These are phyloP conservation scores for Pogoniulus pusillus DNA, from an alignment of 2,797 vertebrate species.

Conservation along the genomic window DNA sequence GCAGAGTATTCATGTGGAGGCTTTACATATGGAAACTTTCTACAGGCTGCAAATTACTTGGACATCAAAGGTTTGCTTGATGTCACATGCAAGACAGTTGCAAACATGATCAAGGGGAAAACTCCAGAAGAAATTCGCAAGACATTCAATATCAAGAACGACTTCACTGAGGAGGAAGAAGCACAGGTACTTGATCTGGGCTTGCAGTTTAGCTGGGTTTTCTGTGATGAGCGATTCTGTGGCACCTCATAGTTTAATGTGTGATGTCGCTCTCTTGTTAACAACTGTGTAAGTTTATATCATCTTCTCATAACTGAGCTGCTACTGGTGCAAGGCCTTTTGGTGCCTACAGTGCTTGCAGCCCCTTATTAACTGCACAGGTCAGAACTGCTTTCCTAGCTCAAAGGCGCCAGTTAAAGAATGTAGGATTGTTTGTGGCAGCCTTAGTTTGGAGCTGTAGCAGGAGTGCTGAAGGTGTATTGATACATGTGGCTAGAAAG, in stretches of 20 bases:
- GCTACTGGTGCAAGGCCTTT: not conserved
- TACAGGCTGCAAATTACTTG: constrained; percentile 97
- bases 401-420: not conserved
- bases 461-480: not conserved
- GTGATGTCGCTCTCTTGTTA: not conserved
- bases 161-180: constrained; percentile 99
- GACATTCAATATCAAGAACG: constrained; percentile 99
- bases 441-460: not conserved
- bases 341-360: not conserved
- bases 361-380: not conserved
- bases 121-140: constrained; percentile 99
- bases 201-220: not conserved
- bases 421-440: not conserved
- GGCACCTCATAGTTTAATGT: not conserved
- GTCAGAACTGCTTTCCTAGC: not conserved
- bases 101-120: constrained; percentile 98
- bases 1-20: not conserved
- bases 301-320: rapidly evolving
- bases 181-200: constrained; percentile 86
- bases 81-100: constrained; percentile 95
- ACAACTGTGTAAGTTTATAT: not conserved
- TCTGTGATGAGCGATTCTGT: not conserved
- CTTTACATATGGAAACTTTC: constrained; percentile 42
- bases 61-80: constrained; percentile 97
- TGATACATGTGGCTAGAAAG: not conserved